Conservation (phyloP, 2,888 invertebrate species). For the Morpho deidamia region DNA sequence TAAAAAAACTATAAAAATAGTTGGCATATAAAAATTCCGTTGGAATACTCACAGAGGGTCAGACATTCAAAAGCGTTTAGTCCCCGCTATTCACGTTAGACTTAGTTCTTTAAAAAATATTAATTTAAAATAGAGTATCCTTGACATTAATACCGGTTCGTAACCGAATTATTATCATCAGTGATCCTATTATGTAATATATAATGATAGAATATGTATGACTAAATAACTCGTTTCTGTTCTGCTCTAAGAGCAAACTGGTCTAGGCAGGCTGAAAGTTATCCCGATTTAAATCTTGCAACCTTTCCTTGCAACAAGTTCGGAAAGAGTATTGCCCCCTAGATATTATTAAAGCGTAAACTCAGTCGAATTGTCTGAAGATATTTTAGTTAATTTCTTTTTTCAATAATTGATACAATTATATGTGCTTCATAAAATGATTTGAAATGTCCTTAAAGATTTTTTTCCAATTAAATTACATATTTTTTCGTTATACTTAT, state of each 20-base stretch:
- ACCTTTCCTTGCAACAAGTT: slow-evolving; percentile 13
- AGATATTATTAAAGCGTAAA: background rate
- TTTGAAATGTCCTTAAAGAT: too few species aligned
- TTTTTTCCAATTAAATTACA: too few species aligned
- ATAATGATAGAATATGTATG: slow-evolving; percentile 7
- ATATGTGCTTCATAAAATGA: too few species aligned
- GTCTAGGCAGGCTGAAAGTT: slow-evolving; percentile 12
- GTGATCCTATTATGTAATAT: slow-evolving; percentile 6
- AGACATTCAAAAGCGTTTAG: slow-evolving; percentile 36
- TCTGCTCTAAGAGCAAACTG: slow-evolving; percentile 7
- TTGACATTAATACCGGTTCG: slow-evolving; percentile 33
- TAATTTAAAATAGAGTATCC: slow-evolving; percentile 56
- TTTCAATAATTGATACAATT: background rate
- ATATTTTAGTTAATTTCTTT: background rate
- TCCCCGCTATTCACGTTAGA: slow-evolving; percentile 45
- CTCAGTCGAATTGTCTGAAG: background rate
- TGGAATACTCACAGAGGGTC: slow-evolving; percentile 57
- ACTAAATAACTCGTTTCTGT: slow-evolving; percentile 8
- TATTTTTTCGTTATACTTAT: too few species aligned
- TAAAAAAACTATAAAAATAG: too few species aligned
- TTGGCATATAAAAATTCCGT: too few species aligned
- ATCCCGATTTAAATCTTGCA: slow-evolving; percentile 12
- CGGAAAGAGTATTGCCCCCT: slow-evolving; percentile 4
- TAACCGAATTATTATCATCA: background rate
- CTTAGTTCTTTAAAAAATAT: slow-evolving; percentile 56